Conservation (phyloP, 1,140 invertebrate genomes). For the Ips nitidus region DNA sequence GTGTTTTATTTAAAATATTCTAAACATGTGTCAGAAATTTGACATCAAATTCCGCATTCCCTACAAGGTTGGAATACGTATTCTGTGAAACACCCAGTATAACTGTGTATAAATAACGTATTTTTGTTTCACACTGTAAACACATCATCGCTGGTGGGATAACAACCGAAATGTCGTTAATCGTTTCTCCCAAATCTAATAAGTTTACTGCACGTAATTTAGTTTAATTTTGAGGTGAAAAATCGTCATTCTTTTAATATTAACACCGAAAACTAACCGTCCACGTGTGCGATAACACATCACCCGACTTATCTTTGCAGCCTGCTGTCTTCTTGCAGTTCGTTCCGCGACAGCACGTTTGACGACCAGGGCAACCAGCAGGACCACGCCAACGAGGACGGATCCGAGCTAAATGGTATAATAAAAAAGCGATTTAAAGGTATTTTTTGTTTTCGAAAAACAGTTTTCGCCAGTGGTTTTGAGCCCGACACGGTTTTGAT, state of each 20-base stretch:
- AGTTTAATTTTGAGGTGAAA: no score
- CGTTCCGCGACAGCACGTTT: conserved; percentile 70
- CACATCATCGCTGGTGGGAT: no score
- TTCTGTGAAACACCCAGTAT: no score
- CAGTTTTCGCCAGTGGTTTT: conserved; percentile 18
- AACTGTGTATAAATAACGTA: no score
- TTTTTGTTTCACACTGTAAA: no score
- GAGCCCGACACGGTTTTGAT: conserved; percentile 19
- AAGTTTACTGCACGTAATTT: no score
- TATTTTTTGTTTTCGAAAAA: conserved; percentile 44
- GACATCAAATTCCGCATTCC: no score
- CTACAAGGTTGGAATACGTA: no score
- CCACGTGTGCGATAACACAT: conserved; percentile 33
- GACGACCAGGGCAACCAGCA: conserved; percentile 54
- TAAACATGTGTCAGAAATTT: no score
- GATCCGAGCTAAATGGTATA: conserved; percentile 51
- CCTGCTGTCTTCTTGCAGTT: conserved; percentile 80
- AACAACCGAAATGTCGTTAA: no score
- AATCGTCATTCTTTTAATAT: neutral
- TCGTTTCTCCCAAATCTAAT: no score
- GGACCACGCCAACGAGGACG: conserved; percentile 61
- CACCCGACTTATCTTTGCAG: conserved; percentile 56
- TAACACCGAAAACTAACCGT: conserved; percentile 19
- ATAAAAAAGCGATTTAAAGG: conserved; percentile 49
- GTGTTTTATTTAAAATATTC: no score